These are phyloP conservation scores for Thrips palmi DNA, from an alignment of 1,140 invertebrate genomes.

Conservation along the genomic window DNA sequence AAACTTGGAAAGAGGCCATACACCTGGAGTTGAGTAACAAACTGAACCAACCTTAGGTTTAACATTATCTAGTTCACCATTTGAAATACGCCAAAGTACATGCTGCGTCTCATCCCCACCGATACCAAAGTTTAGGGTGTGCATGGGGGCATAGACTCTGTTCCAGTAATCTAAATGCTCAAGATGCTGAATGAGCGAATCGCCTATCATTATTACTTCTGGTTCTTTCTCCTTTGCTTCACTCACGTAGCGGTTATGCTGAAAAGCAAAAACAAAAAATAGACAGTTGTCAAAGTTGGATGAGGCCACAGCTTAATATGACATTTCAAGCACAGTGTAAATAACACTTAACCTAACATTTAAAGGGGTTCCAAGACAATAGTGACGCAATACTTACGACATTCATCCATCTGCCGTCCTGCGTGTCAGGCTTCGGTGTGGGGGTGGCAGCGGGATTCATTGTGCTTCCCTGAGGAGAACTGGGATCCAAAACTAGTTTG, in stretches of 20 bases:
- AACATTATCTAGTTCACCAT: conserved; percentile 70
- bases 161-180: conserved; percentile 65
- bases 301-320: conserved; percentile 38
- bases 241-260: conserved; percentile 64
- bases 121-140: conserved; percentile 76
- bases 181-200: conserved; percentile 61
- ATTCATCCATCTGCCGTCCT: conserved; percentile 16
- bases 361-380: background rate
- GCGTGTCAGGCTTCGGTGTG: no score
- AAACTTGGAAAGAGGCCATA: conserved; percentile 13
- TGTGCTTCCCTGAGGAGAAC: no score
- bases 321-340: background rate
- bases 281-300: conserved; percentile 72
- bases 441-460: no score
- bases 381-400: conserved; percentile 12
- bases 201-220: conserved; percentile 75
- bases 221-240: conserved; percentile 72
- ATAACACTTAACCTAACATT: background rate
- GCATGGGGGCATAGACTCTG: conserved; percentile 63
- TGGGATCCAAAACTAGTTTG: no score
- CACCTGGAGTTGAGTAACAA: conserved; percentile 29
- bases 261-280: conserved; percentile 30
- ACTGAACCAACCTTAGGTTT: conserved; percentile 53
- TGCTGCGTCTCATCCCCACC: conserved; percentile 69
- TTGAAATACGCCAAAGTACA: conserved; percentile 70